Evolutionary conservation across 2,888 invertebrate species (phyloP), one percentile per base, ranked within the genome.

Genomic region (Dryadula phaetusa): DNA sequence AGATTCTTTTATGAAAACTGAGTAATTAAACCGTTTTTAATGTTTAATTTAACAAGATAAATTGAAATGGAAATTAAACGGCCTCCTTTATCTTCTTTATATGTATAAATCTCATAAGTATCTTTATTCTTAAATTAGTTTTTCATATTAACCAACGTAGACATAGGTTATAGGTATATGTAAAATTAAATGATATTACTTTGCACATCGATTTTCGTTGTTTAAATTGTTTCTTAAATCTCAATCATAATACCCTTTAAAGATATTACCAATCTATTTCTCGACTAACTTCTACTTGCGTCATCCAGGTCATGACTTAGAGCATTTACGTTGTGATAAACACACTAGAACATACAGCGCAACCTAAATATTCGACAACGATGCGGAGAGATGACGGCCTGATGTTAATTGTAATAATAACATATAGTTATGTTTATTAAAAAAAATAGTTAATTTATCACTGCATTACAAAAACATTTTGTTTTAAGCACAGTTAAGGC

Each of bases 301-400:
- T 64, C 64, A 64, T 64, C 58, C 64, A 64, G 64, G 64, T 64
- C 64, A 64, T 47, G 64, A 64, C 64, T 64, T 64, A 40, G 56
- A 64, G 46, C 58, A 58, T 64, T 64, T 49, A 28, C 64, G 64
- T 28, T 58, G 54, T 56, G 64, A 64, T 64, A 64, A 64, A 64
- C 58, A 40, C 40, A 37, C 58, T 49, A 58, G 56, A 64, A 64
- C 47, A 54, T 64, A 12, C 25, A 63, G 40, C 44, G 54, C 64
- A 58, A 58, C 58, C 37, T 64, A 58, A 58, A 64, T 64, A 64
- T 58, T 46, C 37, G 58, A 47, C 28, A 47, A 64, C 49, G 49
- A 64, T 58, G 58, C 58, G 64, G 58, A 37, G 47, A 49, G 64
- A 64, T 64, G 58, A 34, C 14, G 18, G 37, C 32, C 34, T 37